A percentile compares a stretch with the other conserved stretches of the same genome.
These are phyloP conservation scores for Notarius lentiginosus DNA, from an alignment of 2,113 vertebrate genomes.

Conservation along the genomic window DNA sequence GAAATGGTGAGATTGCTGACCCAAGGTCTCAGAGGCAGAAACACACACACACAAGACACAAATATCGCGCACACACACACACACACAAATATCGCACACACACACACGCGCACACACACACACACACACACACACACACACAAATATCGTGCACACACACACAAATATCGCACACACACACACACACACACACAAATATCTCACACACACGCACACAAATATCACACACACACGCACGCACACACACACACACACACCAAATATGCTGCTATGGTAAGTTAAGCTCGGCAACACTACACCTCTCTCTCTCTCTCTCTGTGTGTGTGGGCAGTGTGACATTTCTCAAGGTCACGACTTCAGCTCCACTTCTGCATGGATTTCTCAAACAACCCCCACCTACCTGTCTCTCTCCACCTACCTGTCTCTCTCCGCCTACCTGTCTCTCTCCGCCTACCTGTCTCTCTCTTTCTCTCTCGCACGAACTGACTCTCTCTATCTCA, in stretches of 20 bases:
- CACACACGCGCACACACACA: conserved; percentile 21
- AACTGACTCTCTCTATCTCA: neutral
- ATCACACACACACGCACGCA: conserved; percentile 22
- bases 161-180: neutral
- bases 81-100: conserved; percentile 28
- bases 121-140: conserved; percentile 30
- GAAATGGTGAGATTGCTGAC: conserved; percentile 72
- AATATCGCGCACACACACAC: conserved; percentile 20
- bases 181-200: conserved; percentile 27
- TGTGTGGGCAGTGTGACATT: conserved; percentile 68
- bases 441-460: neutral
- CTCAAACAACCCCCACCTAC: conserved; percentile 38
- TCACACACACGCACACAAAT: conserved; percentile 26
- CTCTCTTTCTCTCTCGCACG: neutral
- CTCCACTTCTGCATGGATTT: conserved; percentile 58
- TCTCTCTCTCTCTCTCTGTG: conserved; percentile 36
- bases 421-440: neutral
- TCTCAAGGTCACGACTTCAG: conserved; percentile 69
- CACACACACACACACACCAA: neutral
- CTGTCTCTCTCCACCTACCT: neutral
- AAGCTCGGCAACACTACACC: conserved; percentile 39
- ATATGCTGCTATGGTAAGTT: neutral
- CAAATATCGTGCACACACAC: conserved; percentile 12
- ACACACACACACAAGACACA: conserved; percentile 34
- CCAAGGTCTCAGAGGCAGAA: conserved; percentile 62